Conservation (phyloP, 2,113 vertebrate species). For the Labrus mixtus region DNA sequence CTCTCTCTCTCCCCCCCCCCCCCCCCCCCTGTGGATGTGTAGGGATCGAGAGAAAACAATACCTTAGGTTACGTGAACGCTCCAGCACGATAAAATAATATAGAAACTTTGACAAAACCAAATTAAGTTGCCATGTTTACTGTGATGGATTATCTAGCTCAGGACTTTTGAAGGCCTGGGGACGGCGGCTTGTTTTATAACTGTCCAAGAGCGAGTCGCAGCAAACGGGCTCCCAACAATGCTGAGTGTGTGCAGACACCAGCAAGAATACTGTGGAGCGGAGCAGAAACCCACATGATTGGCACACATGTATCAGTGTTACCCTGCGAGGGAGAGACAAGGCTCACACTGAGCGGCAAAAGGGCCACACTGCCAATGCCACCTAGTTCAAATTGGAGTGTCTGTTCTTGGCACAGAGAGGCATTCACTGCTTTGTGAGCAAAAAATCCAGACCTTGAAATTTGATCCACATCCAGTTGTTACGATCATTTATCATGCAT, state of each 20-base stretch:
- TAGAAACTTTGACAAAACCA: neutral
- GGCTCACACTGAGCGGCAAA: constrained; percentile 11
- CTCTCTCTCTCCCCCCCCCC: too few relatives aligned
- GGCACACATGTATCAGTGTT: constrained; percentile 34
- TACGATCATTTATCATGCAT: constrained; percentile 21
- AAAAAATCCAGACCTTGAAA: constrained; percentile 58
- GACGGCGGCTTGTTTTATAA: neutral
- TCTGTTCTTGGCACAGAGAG: neutral
- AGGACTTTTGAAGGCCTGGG: neutral
- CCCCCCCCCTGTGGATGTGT: too few relatives aligned
- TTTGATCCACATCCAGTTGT: constrained; percentile 38
- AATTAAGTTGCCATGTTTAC: constrained; percentile 46
- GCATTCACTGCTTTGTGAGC: constrained; percentile 32
- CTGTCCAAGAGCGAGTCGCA: neutral
- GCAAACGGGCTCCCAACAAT: constrained; percentile 3
- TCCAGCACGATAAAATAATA: neutral
- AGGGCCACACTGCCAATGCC: constrained; percentile 3
- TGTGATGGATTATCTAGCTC: constrained; percentile 45
- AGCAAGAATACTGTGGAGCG: constrained; percentile 34
- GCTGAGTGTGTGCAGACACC: constrained; percentile 49
- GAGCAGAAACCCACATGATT: constrained; percentile 24
- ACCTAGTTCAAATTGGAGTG: constrained; percentile 1
- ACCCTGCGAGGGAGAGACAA: constrained; percentile 10
- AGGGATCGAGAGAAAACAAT: too few relatives aligned
- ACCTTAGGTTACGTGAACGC: too few relatives aligned